Conservation (phyloP, 1,140 invertebrate genomes). For the Drosophila pseudoananassae region DNA sequence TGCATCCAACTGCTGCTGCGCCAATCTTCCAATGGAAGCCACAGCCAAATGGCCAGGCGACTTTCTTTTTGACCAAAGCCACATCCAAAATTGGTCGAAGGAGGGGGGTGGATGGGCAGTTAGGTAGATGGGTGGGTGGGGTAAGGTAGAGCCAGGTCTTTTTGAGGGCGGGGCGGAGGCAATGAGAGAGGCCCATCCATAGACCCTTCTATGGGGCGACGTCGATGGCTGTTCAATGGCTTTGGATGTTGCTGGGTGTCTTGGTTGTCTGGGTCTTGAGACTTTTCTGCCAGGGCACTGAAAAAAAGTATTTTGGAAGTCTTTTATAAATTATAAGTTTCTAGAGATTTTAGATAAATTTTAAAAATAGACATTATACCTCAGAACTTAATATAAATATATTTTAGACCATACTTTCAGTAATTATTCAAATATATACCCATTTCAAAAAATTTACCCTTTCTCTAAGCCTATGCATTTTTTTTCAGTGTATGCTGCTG, state of each 20-base stretch:
- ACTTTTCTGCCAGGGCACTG: constrained; percentile 9
- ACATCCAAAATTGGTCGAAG: constrained; percentile 42
- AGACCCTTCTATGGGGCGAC: constrained; percentile 36
- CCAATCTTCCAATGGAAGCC: constrained; percentile 57
- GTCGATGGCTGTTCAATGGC: constrained; percentile 54
- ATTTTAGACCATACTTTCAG: too few species aligned
- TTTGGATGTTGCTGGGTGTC: constrained; percentile 63
- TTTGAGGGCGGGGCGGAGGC: constrained; percentile 36
- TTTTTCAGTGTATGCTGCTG: constrained; percentile 16
- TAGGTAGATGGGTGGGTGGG: not conserved
- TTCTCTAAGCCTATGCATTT: too few species aligned
- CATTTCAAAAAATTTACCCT: too few species aligned
- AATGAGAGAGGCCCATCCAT: constrained; percentile 1
- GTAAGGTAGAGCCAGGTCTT: constrained; percentile 23
- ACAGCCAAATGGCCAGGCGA: constrained; percentile 57
- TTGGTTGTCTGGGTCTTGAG: constrained; percentile 10
- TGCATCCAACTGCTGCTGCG: constrained; percentile 48
- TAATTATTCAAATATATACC: too few species aligned
- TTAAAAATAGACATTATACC: too few species aligned
- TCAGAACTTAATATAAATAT: not conserved
- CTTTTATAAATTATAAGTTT: too few species aligned
- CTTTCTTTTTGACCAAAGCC: constrained; percentile 74
- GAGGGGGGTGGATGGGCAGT: not conserved
- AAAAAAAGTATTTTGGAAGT: too few species aligned
- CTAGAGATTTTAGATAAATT: too few species aligned